A percentile compares a stretch with the other conserved stretches of the same genome.
These are phyloP conservation scores for Vandiemenella viatica DNA, from an alignment of 2,888 invertebrate species.

Conservation along the genomic window DNA sequence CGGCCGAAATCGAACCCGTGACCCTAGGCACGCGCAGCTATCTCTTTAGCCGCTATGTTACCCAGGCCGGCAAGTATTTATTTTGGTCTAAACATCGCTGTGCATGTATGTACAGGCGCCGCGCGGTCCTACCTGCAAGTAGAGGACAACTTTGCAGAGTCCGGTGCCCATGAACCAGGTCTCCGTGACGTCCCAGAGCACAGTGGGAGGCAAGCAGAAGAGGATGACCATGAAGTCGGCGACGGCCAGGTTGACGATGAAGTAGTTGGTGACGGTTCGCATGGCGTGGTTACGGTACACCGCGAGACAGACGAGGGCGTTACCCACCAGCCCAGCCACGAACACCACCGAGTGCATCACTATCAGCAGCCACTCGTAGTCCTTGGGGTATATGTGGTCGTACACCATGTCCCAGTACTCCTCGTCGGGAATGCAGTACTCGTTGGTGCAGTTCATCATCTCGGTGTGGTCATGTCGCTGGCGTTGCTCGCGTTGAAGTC, in stretches of 20 bases:
- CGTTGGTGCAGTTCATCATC: slow-evolving; percentile 28
- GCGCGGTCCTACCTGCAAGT: slow-evolving; percentile 65
- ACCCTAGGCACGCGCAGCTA: too few relatives aligned
- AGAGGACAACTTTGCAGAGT: slow-evolving; percentile 76
- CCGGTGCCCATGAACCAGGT: slow-evolving; percentile 83
- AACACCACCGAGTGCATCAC: slow-evolving; percentile 63
- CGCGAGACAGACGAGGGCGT: slow-evolving; percentile 74
- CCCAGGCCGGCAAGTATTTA: too few relatives aligned
- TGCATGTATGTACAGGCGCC: neutral
- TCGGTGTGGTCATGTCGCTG: neutral
- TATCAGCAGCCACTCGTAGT: slow-evolving; percentile 66
- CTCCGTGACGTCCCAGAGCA: slow-evolving; percentile 79
- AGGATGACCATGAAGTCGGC: slow-evolving; percentile 81
- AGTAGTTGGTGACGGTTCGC: slow-evolving; percentile 87
- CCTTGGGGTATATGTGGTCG: slow-evolving; percentile 51
- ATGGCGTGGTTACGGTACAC: slow-evolving; percentile 77
- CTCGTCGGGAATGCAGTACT: slow-evolving; percentile 32
- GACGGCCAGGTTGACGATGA: slow-evolving; percentile 78
- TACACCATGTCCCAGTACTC: slow-evolving; percentile 45
- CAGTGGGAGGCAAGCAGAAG: slow-evolving; percentile 75
- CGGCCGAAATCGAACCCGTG: too few relatives aligned
- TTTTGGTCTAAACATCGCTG: neutral
- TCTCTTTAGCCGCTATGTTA: too few relatives aligned
- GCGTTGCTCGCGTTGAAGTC: neutral
- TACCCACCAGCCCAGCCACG: slow-evolving; percentile 68